These are phyloP conservation scores for Caenorhabditis wallacei DNA, from an alignment of 2,888 invertebrate species.

Conservation along the genomic window DNA sequence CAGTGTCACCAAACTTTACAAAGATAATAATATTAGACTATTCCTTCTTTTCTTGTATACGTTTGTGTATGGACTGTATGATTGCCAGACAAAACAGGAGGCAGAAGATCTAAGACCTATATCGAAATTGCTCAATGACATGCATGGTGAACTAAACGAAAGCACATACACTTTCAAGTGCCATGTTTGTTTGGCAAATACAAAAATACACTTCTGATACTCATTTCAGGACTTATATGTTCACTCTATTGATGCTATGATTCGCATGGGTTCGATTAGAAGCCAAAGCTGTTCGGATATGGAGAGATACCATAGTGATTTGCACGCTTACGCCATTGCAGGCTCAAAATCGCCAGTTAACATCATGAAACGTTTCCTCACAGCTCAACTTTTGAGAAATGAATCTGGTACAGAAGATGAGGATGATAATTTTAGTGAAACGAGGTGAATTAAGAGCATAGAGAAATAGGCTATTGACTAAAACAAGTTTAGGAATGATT, in stretches of 20 bases:
- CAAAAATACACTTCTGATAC: background rate
- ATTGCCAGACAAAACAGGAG: background rate
- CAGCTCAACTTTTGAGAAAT: background rate
- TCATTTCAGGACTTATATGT: background rate
- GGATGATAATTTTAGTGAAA: background rate
- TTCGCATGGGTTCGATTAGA: background rate
- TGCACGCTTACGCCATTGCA: background rate
- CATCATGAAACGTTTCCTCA: background rate
- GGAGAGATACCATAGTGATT: background rate
- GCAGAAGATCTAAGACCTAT: background rate
- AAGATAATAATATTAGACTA: background rate
- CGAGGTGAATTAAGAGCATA: background rate
- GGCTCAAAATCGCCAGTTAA: background rate
- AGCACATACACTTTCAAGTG: background rate
- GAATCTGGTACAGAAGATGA: background rate
- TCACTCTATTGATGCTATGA: background rate
- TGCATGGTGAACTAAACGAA: background rate
- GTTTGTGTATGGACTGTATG: background rate
- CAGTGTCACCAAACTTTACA: background rate
- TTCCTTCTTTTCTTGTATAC: background rate
- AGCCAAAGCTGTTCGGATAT: background rate
- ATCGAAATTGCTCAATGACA: background rate
- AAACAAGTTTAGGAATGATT: no score
- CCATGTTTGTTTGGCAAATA: background rate
- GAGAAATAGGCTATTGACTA: no score